A percentile compares a stretch with the other conserved stretches of the same genome.
These are phyloP conservation scores for Ciconia stormi DNA, from an alignment of 2,113 vertebrate genomes.

Conservation along the genomic window DNA sequence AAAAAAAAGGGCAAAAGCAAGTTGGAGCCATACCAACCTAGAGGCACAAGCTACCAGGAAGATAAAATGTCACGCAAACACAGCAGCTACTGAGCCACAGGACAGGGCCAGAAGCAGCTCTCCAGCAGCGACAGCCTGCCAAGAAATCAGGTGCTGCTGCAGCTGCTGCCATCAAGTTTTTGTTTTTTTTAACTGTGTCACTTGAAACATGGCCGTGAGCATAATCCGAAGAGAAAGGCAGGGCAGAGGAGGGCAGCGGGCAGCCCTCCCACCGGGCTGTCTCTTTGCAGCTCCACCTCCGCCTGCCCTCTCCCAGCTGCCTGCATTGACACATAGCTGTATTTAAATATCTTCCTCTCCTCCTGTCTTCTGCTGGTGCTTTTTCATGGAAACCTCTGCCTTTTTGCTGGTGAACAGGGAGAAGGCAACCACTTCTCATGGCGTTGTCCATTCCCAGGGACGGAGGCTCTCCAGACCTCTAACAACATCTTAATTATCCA, in stretches of 20 bases:
- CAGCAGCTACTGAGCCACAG: background rate
- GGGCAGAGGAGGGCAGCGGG: background rate
- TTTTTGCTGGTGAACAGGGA: background rate
- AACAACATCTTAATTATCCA: background rate
- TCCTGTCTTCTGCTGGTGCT: background rate
- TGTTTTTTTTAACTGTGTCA: background rate
- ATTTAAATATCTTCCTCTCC: background rate
- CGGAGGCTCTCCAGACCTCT: background rate
- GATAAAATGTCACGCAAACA: background rate
- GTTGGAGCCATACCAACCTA: background rate
- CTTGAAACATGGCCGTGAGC: background rate
- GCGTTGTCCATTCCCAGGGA: background rate
- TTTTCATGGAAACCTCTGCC: background rate
- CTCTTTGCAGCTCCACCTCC: background rate
- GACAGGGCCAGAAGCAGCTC: background rate
- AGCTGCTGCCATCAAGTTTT: background rate
- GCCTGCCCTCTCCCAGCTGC: background rate
- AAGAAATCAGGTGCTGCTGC: background rate
- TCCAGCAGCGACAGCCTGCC: background rate
- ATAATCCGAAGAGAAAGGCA: background rate
- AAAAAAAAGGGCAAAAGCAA: background rate
- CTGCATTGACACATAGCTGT: background rate
- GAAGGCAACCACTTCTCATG: background rate
- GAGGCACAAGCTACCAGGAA: background rate
- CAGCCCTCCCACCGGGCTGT: background rate